phyloP scores from a whole-genome alignment of 2,888 invertebrate genomes.

The Pimpla rufipes region DNA sequence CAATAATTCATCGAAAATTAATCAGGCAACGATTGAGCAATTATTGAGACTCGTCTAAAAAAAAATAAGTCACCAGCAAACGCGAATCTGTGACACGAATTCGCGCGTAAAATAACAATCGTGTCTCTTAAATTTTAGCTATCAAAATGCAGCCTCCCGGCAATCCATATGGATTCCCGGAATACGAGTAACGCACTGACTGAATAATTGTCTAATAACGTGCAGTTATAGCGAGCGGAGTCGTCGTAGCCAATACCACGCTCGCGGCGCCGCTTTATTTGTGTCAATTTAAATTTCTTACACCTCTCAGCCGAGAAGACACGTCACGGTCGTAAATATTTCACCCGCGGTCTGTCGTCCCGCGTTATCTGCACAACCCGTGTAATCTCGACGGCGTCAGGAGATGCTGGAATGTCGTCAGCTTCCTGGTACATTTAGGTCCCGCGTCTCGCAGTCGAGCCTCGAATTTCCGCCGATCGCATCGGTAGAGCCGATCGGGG shows the following conservation, averaged over 20 bases:
- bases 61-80: background rate
- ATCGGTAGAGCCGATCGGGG: conserved; percentile 3
- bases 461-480: conserved; percentile 15
- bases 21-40: background rate
- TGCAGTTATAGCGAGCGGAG: background rate
- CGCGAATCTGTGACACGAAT: background rate
- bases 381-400: background rate
- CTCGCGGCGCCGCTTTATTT: background rate
- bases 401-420: conserved; percentile 9
- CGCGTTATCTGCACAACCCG: conserved; percentile 17
- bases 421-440: conserved; percentile 8
- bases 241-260: background rate
- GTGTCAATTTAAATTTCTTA: conserved; percentile 30
- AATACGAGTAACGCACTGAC: background rate
- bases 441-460: conserved; percentile 2
- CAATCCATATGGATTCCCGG: background rate
- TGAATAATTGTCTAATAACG: background rate
- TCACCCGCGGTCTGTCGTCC: conserved; percentile 18
- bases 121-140: background rate
- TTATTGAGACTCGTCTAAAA: background rate
- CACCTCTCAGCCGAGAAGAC: background rate
- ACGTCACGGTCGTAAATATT: conserved; percentile 32
- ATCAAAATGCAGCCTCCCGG: background rate
- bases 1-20: background rate
- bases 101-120: background rate